Evolutionary conservation across 2,797 vertebrate genomes (phyloP).

Genomic region (Sandelia bainsii): DNA sequence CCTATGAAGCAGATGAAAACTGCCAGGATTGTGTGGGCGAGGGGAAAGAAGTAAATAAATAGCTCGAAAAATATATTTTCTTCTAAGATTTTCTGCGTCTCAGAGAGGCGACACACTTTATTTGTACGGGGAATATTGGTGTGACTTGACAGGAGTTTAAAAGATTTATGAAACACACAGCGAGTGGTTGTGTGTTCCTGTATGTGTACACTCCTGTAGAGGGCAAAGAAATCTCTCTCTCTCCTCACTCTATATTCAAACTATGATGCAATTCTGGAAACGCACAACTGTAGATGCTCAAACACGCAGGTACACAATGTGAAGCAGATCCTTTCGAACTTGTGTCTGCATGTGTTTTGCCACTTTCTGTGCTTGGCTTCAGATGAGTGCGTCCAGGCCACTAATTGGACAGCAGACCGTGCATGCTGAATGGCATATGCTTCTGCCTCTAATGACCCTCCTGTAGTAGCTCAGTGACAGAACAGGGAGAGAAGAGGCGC

Average conservation of each 20-base stretch:
- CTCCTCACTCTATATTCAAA: slow-evolving; percentile 39
- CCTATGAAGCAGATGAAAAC: slow-evolving; percentile 73
- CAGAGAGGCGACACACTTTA: slow-evolving; percentile 68
- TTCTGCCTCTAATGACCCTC: slow-evolving; percentile 77
- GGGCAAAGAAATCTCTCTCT: slow-evolving; percentile 41
- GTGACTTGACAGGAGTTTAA: slow-evolving; percentile 78
- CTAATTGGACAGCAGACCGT: slow-evolving; percentile 77
- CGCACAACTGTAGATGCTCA: slow-evolving; percentile 32
- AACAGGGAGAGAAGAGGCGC: slow-evolving; percentile 44
- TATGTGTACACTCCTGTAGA: slow-evolving; percentile 29
- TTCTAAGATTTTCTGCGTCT: slow-evolving; percentile 60
- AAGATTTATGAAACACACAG: slow-evolving; percentile 76
- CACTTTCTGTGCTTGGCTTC: slow-evolving; percentile 56
- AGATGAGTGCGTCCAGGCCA: slow-evolving; percentile 58
- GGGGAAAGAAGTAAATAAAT: slow-evolving; percentile 72
- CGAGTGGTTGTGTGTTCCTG: slow-evolving; percentile 51
- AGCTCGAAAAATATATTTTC: slow-evolving; percentile 69
- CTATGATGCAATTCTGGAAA: slow-evolving; percentile 44
- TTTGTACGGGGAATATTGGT: slow-evolving; percentile 67
- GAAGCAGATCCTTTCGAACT: slow-evolving; percentile 39
- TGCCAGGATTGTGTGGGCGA: slow-evolving; percentile 71
- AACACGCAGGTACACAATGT: slow-evolving; percentile 48
- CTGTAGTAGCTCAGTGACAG: slow-evolving; percentile 56
- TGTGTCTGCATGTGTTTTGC: slow-evolving; percentile 31
- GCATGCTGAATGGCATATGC: slow-evolving; percentile 77